These are phyloP conservation scores for Probaryconus sp. DNA, from an alignment of 1,140 invertebrate species.

Conservation along the genomic window DNA sequence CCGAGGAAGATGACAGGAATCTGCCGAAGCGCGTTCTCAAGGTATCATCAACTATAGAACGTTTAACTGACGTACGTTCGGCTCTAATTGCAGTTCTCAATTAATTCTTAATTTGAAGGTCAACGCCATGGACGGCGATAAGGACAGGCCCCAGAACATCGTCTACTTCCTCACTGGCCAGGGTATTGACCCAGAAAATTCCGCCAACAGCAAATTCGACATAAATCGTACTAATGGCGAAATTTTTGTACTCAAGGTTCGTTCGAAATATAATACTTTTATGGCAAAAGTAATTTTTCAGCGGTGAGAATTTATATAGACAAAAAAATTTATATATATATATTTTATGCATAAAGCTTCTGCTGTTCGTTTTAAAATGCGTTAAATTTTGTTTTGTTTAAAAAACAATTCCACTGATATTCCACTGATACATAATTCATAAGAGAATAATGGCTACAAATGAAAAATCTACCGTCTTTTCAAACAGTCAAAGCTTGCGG, in stretches of 20 bases:
- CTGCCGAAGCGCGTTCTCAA: conserved; percentile 94
- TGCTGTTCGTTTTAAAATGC: no score
- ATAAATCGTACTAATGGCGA: conserved; percentile 96
- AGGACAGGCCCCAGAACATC: conserved; percentile 95
- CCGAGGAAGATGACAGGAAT: conserved; percentile 95
- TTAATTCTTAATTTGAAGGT: conserved; percentile 81
- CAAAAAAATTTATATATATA: no score
- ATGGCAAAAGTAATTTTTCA: no score
- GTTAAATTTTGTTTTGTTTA: no score
- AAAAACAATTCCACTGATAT: no score
- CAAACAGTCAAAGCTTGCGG: no score
- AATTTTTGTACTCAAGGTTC: conserved; percentile 94
- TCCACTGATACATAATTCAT: no score
- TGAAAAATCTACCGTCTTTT: no score
- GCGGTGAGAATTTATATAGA: no score
- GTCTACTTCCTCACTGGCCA: conserved; percentile 98
- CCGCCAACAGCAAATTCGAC: conserved; percentile 96
- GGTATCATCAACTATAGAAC: conserved; percentile 81
- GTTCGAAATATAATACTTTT: no score
- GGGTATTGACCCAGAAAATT: conserved; percentile 96
- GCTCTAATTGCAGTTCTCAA: conserved; percentile 1
- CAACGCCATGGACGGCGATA: conserved; percentile 95
- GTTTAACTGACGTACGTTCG: background rate
- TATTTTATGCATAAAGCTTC: no score
- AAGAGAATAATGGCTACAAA: no score